Evolutionary conservation across 1,140 invertebrate species (phyloP), one percentile per base, ranked within the genome.

Genomic region (Aricia agestis): DNA sequence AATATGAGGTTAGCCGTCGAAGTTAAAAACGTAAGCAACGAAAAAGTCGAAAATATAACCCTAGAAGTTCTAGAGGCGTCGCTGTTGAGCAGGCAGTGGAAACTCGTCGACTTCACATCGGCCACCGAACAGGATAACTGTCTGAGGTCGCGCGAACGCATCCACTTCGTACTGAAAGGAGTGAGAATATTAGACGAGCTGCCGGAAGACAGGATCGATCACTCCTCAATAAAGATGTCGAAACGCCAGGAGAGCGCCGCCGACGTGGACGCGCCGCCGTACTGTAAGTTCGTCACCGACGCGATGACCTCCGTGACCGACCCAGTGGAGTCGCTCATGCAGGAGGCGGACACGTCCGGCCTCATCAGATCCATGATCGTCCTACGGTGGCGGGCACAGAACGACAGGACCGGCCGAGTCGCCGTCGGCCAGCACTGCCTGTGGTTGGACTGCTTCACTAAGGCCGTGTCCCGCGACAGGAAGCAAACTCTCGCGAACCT

Each of bases 371-470:
- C 91, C 1, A 92, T 92, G 77, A 84, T 94, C 72, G 81, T 93
- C 15, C 80, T 93, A 15, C 84, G 93, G 78, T 94, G 93, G 93
- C 92, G 89, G 74, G 92, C 91, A 6, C 79, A 91, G 67, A 83
- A 87, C 69, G 84, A 83, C 65, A 80, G 83, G 1, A 87, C 78
- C 67, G 85, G 83, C 18, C 82, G 83, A 71, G 79, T 85, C 10
- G 89, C 89, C 9, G 77, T 92, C 42, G 93, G 93, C 0, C 93
- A 94, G 74, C 92, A 92, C 69, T 90, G 87, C 67, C 73, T 93
- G n/a, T 92, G 88, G 85, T 69, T 92, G 52, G 84, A 92, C 68
- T 87, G 85, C 68, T 90, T 92, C 36, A 84, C 78, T 9, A 91
- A 86, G 82, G 76, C 81, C 15, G 68, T 85, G 58, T 85, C 82